phyloP scores from a whole-genome alignment of 2,888 invertebrate genomes.

The Quadroppia sp. region DNA sequence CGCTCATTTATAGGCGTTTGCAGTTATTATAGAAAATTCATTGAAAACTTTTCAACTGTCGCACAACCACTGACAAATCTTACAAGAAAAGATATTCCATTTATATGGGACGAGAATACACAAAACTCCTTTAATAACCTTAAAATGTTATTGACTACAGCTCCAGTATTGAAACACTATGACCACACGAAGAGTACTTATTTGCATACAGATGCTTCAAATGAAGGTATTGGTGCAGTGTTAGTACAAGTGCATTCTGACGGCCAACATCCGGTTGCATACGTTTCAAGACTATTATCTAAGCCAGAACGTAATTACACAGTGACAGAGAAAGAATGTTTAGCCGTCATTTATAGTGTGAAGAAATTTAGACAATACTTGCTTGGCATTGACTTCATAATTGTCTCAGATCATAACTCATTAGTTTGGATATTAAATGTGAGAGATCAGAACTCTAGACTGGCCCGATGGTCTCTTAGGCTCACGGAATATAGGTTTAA shows the following conservation, averaged over 20 bases:
- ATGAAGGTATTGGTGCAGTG: constrained; percentile 48
- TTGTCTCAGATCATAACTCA: constrained; percentile 55
- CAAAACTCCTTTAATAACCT: constrained; percentile 39
- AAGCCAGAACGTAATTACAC: constrained; percentile 50
- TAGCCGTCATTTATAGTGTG: constrained; percentile 52
- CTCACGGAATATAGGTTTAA: constrained; percentile 53
- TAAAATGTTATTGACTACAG: constrained; percentile 39
- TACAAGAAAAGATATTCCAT: constrained; percentile 35
- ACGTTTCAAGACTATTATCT: constrained; percentile 50
- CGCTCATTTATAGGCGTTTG: not conserved
- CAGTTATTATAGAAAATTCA: constrained; percentile 36
- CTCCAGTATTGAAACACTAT: constrained; percentile 47
- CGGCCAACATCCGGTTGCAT: constrained; percentile 46
- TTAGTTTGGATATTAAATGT: constrained; percentile 55
- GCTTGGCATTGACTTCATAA: constrained; percentile 51
- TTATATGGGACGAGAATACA: constrained; percentile 19
- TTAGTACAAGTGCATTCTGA: constrained; percentile 47
- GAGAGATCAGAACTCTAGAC: constrained; percentile 53
- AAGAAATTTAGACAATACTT: constrained; percentile 54
- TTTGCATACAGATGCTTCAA: constrained; percentile 48
- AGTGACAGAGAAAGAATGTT: constrained; percentile 54
- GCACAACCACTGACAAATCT: constrained; percentile 42
- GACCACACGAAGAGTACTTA: constrained; percentile 46
- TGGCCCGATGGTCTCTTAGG: constrained; percentile 55
- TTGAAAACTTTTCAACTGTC: constrained; percentile 28